These are phyloP conservation scores for Aphelocoma californica DNA, from an alignment of 2,797 vertebrate species.

Conservation along the genomic window DNA sequence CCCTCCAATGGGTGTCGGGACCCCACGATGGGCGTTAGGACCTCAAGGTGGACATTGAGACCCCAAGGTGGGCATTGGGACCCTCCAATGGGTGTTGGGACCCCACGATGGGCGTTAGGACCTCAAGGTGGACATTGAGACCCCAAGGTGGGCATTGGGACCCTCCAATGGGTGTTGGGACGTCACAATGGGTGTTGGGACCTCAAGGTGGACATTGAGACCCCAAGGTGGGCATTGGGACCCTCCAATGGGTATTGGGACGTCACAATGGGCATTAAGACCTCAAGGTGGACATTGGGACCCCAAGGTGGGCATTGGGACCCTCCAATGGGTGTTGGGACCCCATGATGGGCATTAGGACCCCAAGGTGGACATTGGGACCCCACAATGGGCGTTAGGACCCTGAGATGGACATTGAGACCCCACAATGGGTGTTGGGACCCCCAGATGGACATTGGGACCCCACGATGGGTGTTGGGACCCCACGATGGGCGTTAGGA, in stretches of 20 bases:
- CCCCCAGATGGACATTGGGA: neutral
- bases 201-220: too few species aligned
- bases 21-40: too few species aligned
- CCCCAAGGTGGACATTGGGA: neutral
- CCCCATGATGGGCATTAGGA: rapidly evolving
- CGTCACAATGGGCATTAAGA: too few species aligned
- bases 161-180: rapidly evolving
- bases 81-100: too few species aligned
- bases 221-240: neutral
- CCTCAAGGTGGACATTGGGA: too few species aligned
- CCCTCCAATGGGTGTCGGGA: too few species aligned
- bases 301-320: too few species aligned
- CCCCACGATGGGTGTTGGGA: rapidly evolving
- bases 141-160: neutral
- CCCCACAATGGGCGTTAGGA: rapidly evolving
- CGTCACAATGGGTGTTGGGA: rapidly evolving
- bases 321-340: too few species aligned
- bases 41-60: too few species aligned
- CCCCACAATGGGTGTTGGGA: neutral
- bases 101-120: neutral
- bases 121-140: neutral
- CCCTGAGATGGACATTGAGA: neutral
- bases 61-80: too few species aligned
- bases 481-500: rapidly evolving
- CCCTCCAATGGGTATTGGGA: too few species aligned